Conservation (phyloP, 2,113 vertebrate species). For the Tylochromis polylepis region DNA sequence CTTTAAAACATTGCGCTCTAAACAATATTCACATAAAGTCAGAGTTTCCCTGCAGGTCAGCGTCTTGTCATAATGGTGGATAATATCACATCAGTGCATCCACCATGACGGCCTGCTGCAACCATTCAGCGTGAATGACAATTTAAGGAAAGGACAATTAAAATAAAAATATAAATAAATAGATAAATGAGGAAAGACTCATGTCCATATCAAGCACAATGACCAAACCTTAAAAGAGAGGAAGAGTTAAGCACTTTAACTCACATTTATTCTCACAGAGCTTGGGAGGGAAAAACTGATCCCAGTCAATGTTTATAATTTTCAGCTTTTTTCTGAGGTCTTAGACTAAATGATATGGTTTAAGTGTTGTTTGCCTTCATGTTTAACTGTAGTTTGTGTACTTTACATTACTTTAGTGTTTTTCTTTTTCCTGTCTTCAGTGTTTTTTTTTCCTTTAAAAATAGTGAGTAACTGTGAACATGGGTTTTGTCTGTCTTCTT, state of each 20-base stretch:
- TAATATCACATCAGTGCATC: constrained; percentile 53
- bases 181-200: not conserved
- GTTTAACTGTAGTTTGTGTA: not conserved
- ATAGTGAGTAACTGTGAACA: not conserved
- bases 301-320: constrained; percentile 40
- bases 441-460: not conserved
- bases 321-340: constrained; percentile 28
- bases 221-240: not conserved
- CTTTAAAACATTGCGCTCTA: not conserved
- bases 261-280: constrained; percentile 18
- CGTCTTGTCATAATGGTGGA: constrained; percentile 1
- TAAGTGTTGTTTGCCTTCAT: not conserved
- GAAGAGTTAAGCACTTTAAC: constrained; percentile 19
- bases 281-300: not conserved
- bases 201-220: constrained; percentile 25
- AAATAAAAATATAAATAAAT: not conserved
- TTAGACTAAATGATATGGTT: not conserved
- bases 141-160: not conserved
- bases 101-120: constrained; percentile 11
- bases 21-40: constrained; percentile 30
- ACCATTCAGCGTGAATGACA: constrained; percentile 43
- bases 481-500: not conserved
- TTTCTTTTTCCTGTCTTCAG: not conserved
- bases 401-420: not conserved
- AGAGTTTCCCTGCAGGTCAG: constrained; percentile 12